Evolutionary conservation across 1,140 invertebrate genomes (phyloP), one percentile per base, ranked within the genome.

Genomic region (Ostrea denselamellosa): DNA sequence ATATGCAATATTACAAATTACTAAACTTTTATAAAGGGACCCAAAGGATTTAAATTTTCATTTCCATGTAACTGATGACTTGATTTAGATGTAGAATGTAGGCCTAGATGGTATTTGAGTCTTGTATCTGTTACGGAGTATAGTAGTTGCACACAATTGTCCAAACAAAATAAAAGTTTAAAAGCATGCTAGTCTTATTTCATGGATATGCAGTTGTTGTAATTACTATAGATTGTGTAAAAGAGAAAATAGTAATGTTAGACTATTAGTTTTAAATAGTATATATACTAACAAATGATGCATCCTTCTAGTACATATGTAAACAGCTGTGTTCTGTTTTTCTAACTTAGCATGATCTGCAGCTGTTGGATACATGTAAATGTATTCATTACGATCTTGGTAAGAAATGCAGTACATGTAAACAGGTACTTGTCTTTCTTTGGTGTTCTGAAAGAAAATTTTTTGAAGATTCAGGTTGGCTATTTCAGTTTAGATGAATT

Each of bases 181-280:
- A 12, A 14, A 77, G 68, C 68, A 77, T 77, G 68, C 28, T 25
- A 28, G 22, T 77, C 68, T 77, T 9, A 77, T 77, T 25, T 77
- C 68, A 77, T 77, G 25, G 28, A 77, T 28, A 77, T 77, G 68
- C 68, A 28, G 68, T 14, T 77, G 68, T 77, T 77, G 68, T 77
- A 25, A 44, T 28, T 77, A 4, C 28, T 4, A 77, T 77, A 77
- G 68, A 77, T 77, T 28, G 68, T 77, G 14, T 34, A 77, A 34
- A 77, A 28, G 28, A 77, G 25, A 25, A 22, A 25, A 3, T 77
- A 77, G 25, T 12, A 77, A 77, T 77, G 34, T 7, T 62, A 62
- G 56, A 62, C n/a, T 17, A 19, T 14, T 77, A 77, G 68, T 25
- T 28, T 28, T 77, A 28, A 17, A 77, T 77, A 77, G 68, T 28